phyloP scores from a whole-genome alignment of 2,888 invertebrate genomes.

The Herminia tarsipennalis region DNA sequence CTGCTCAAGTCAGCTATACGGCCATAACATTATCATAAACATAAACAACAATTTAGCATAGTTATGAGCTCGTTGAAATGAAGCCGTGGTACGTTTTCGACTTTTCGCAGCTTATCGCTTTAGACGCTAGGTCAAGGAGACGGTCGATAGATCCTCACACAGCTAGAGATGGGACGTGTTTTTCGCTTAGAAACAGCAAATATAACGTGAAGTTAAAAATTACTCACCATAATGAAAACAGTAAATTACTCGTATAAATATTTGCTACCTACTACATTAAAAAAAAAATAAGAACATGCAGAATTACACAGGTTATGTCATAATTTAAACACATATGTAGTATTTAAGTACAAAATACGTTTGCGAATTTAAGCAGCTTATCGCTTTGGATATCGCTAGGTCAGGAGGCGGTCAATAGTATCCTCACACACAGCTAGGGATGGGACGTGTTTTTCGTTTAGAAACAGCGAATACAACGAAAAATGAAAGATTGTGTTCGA shows the following conservation, averaged over 20 bases:
- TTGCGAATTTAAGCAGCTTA: constrained; percentile 49
- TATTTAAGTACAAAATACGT: too few relatives aligned
- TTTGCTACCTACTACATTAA: too few relatives aligned
- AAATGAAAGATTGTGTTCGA: constrained; percentile 14
- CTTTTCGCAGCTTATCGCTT: constrained; percentile 48
- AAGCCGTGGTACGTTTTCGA: constrained; percentile 44
- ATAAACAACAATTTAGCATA: constrained; percentile 46
- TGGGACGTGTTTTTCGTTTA: constrained; percentile 24
- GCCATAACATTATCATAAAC: constrained; percentile 43
- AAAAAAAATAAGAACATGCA: too few relatives aligned
- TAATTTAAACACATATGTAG: too few relatives aligned
- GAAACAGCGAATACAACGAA: constrained; percentile 19
- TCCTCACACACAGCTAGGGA: constrained; percentile 21
- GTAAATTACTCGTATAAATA: too few relatives aligned
- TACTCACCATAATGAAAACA: too few relatives aligned
- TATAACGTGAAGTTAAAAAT: too few relatives aligned
- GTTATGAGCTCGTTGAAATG: constrained; percentile 32
- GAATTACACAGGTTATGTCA: too few relatives aligned
- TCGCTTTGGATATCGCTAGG: constrained; percentile 33
- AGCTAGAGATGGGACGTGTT: constrained; percentile 28
- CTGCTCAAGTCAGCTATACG: constrained; percentile 15
- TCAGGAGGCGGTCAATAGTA: constrained; percentile 44
- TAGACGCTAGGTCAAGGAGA: constrained; percentile 38
- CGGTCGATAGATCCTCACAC: constrained; percentile 35
- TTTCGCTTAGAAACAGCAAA: constrained; percentile 17